A percentile compares a stretch with the other conserved stretches of the same genome.
Conservation (phyloP, 1,140 invertebrate species). For the Zaprionus davidi region DNA sequence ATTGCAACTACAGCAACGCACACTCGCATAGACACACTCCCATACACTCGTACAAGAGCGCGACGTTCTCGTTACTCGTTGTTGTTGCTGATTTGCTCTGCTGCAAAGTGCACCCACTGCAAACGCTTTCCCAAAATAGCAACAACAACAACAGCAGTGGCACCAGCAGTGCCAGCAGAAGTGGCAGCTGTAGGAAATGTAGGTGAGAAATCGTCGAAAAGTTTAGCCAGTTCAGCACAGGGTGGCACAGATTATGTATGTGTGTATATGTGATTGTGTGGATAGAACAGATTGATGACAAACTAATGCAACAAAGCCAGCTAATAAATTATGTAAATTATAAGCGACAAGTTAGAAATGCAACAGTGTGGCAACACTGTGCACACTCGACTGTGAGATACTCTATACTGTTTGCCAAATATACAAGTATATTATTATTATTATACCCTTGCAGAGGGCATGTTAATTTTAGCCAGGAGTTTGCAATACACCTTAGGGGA, state of each 20-base stretch:
- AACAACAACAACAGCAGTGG: slow-evolving; percentile 15
- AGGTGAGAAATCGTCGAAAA: slow-evolving; percentile 36
- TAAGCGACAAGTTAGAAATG: not conserved
- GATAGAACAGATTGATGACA: not conserved
- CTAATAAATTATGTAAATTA: not conserved
- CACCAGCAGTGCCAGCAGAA: not conserved
- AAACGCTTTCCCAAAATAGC: slow-evolving; percentile 20
- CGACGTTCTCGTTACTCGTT: slow-evolving; percentile 6
- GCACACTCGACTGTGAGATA: not conserved
- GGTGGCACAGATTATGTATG: not conserved
- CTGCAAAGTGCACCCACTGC: slow-evolving; percentile 42
- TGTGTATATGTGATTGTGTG: not conserved
- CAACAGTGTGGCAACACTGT: not conserved
- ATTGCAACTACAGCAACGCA: slow-evolving; percentile 11
- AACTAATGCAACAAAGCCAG: not conserved
- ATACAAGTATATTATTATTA: too few species aligned
- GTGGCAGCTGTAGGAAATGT: slow-evolving; percentile 9
- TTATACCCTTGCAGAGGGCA: too few species aligned
- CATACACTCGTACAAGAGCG: slow-evolving; percentile 4
- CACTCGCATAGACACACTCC: slow-evolving; percentile 6
- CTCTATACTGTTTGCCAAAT: not conserved
- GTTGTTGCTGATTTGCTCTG: slow-evolving; percentile 10
- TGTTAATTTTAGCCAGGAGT: too few species aligned
- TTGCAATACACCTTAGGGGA: too few species aligned
- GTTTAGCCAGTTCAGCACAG: slow-evolving; percentile 13